These are phyloP conservation scores for Drosophila fulvimacula DNA, from an alignment of 2,888 invertebrate species.

Conservation along the genomic window DNA sequence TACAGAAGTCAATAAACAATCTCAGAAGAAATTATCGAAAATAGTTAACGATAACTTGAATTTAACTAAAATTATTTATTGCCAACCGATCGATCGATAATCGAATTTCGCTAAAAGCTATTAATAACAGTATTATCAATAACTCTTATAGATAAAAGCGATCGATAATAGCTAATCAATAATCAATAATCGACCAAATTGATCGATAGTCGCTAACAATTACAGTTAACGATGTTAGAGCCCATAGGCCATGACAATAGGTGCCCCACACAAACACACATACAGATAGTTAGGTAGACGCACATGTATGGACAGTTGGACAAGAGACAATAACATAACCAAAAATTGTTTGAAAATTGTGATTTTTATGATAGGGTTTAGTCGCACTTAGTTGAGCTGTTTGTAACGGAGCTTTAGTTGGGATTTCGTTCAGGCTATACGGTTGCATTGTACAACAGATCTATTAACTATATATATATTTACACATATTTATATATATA, in stretches of 20 bases:
- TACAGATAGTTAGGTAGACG: constrained; percentile 1
- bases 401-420: constrained; percentile 9
- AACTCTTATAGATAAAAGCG: neutral
- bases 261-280: constrained; percentile 3
- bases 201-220: neutral
- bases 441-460: constrained; percentile 49
- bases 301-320: constrained; percentile 28
- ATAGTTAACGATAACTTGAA: neutral
- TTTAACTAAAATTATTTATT: no score
- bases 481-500: constrained; percentile 13
- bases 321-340: constrained; percentile 43
- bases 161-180: neutral
- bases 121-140: neutral
- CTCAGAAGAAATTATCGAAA: neutral
- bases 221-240: neutral
- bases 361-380: constrained; percentile 8
- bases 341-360: constrained; percentile 17
- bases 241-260: neutral
- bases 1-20: no score
- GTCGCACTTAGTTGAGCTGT: constrained; percentile 18
- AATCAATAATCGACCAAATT: neutral
- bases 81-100: neutral
- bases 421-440: constrained; percentile 33
- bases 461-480: constrained; percentile 38
- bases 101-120: neutral